phyloP scores from a whole-genome alignment of 2,113 vertebrate genomes.

The Gnathonemus longibarbis region DNA sequence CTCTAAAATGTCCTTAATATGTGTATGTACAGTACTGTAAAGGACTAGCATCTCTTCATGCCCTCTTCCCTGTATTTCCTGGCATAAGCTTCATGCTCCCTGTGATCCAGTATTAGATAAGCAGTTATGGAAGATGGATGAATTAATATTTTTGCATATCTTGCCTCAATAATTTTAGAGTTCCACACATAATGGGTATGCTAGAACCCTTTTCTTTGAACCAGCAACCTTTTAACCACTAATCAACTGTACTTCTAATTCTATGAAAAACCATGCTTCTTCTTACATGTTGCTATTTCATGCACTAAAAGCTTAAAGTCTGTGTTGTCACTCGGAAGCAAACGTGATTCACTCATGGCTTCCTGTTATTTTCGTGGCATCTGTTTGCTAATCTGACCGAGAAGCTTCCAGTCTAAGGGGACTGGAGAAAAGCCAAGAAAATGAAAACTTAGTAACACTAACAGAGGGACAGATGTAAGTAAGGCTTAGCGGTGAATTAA shows the following conservation, averaged over 20 bases:
- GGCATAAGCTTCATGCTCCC: not conserved
- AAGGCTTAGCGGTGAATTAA: not conserved
- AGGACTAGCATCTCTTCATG: not conserved
- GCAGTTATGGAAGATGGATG: not conserved
- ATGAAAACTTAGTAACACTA: not conserved
- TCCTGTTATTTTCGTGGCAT: not conserved
- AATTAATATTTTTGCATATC: not conserved
- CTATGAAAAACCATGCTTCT: not conserved
- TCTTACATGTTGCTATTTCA: not conserved
- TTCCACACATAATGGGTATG: not conserved
- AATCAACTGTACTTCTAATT: not conserved
- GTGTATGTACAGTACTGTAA: not conserved
- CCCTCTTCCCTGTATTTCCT: not conserved
- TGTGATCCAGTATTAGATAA: not conserved
- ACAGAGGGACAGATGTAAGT: not conserved
- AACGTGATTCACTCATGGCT: slow-evolving; percentile 9
- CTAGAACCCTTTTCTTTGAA: not conserved
- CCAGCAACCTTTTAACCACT: not conserved
- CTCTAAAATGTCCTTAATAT: not conserved
- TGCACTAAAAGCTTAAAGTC: slow-evolving; percentile 11
- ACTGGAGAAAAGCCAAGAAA: not conserved
- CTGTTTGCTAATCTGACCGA: slow-evolving; percentile 1
- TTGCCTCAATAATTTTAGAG: not conserved
- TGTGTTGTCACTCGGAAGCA: slow-evolving; percentile 16
- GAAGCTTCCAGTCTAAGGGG: not conserved